phyloP scores from a whole-genome alignment of 2,888 invertebrate genomes.

The Unio pictorum region DNA sequence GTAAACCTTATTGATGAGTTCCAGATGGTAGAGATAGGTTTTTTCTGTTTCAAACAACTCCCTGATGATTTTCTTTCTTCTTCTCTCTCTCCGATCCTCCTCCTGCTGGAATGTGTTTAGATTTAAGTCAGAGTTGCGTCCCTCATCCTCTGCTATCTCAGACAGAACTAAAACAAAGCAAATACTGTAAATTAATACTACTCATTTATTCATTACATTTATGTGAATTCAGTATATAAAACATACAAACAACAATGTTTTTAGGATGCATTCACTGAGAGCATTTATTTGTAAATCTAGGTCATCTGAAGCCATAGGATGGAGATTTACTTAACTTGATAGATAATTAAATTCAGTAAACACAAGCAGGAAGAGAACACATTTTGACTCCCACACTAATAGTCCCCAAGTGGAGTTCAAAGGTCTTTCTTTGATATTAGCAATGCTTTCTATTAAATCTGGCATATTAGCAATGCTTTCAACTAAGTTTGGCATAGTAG shows the following conservation, averaged over 20 bases:
- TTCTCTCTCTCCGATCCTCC: constrained; percentile 46
- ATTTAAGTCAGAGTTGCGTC: constrained; percentile 16
- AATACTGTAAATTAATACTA: not conserved
- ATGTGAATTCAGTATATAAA: not conserved
- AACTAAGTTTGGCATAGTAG: no score
- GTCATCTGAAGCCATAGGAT: no score
- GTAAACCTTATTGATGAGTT: constrained; percentile 77
- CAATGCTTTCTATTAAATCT: no score
- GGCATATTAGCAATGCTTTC: no score
- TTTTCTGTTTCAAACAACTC: constrained; percentile 82
- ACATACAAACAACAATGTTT: not conserved
- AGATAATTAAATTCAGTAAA: no score
- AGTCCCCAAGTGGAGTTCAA: no score
- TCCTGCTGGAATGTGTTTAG: constrained; percentile 28
- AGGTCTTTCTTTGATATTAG: no score
- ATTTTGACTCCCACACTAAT: no score
- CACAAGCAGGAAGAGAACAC: no score
- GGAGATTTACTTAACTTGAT: no score
- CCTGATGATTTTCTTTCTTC: constrained; percentile 75
- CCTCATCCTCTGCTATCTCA: constrained; percentile 39
- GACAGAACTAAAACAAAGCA: constrained; percentile 34
- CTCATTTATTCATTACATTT: not conserved
- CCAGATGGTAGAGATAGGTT: constrained; percentile 80
- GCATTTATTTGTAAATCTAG: not conserved
- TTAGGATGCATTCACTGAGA: not conserved